Base-by-base conservation (phyloP, 2,113 vertebrate genomes). In the Chaetodon trifascialis region DNA sequence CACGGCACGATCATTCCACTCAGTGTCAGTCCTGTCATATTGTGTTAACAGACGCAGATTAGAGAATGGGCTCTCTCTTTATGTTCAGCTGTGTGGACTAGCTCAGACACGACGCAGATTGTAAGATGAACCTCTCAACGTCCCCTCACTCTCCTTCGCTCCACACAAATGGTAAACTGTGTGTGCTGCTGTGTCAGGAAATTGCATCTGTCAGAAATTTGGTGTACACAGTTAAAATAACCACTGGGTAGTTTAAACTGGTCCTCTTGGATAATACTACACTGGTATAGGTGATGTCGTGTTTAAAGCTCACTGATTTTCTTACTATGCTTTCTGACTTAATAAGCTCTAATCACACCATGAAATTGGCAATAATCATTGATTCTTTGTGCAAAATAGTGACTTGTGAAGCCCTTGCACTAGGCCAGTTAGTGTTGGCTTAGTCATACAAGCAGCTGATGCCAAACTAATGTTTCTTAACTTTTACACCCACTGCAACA, bases 151-250 rank as follows among this genome's bases (percentile, higher is more conserved):
- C 30, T 30, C 17, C 25, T 23, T 44, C 11, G 55, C 11, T 4
- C 38, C 12, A 10, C 21, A 16, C 3, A 36, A 17, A 46, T n/a
- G 38, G 47, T 14, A 16, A 51, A 8, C 36, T 44, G 14, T 51
- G 58, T 52, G 73, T n/a, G 36, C 51, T 76, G 73, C 73, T 55
- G 49, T n/a, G 36, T 44, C 14, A 76, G 36, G n/a, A 54, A 64
- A 40, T 62, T 36, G 11, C 15, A 44, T 14, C 16, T 65, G 34
- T 74, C 19, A 73, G 15, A 63, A 6, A 47, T 69, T 10, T 69
- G 70, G 25, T 73, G 6, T 34, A 4, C 14, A 42, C 42, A n/a
- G 14, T 14, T 54, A 16, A 58, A 72, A 44, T 46, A 21, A 21
- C 9, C 19, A 7, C 42, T 7, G 0, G 34, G 19, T 15, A 7